Conservation (phyloP, 2,797 vertebrate species). For the Enteromius argenteus region DNA sequence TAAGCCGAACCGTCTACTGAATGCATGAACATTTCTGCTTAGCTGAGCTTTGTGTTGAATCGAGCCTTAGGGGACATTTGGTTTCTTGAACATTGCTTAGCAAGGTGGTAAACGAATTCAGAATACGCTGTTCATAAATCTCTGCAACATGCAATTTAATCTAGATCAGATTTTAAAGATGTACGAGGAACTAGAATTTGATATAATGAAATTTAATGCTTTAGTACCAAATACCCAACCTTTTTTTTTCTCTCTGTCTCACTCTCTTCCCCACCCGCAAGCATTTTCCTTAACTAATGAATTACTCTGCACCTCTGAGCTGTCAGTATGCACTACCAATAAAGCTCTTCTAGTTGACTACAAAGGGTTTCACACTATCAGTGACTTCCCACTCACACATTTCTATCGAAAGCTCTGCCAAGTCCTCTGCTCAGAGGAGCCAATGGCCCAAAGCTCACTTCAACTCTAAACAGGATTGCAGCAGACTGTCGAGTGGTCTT, state of each 20-base stretch:
- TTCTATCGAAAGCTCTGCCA: constrained; percentile 39
- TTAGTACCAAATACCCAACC: constrained; percentile 7
- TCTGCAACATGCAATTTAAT: constrained; percentile 26
- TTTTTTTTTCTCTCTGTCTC: neutral
- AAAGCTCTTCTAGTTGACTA: constrained; percentile 31
- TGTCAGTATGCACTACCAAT: constrained; percentile 31
- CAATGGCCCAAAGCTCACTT: constrained; percentile 40
- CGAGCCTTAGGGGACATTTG: constrained; percentile 14
- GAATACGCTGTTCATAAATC: constrained; percentile 9
- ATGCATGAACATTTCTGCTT: constrained; percentile 15
- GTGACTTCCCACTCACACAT: constrained; percentile 34
- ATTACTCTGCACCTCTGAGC: constrained; percentile 29
- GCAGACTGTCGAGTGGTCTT: constrained; percentile 32
- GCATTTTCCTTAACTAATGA: constrained; percentile 45
- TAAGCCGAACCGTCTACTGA: neutral
- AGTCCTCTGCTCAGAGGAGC: constrained; percentile 19
- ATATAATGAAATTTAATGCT: constrained; percentile 8
- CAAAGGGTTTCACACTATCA: constrained; percentile 42
- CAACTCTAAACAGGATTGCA: constrained; percentile 34
- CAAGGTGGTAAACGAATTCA: constrained; percentile 21
- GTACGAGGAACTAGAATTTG: neutral
- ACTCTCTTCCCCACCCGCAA: neutral
- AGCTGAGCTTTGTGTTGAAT: neutral
- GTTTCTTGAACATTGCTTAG: constrained; percentile 34
- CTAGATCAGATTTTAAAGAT: constrained; percentile 15